Base-by-base conservation (phyloP, 2,888 invertebrate species). In the Ormia ochracea region DNA sequence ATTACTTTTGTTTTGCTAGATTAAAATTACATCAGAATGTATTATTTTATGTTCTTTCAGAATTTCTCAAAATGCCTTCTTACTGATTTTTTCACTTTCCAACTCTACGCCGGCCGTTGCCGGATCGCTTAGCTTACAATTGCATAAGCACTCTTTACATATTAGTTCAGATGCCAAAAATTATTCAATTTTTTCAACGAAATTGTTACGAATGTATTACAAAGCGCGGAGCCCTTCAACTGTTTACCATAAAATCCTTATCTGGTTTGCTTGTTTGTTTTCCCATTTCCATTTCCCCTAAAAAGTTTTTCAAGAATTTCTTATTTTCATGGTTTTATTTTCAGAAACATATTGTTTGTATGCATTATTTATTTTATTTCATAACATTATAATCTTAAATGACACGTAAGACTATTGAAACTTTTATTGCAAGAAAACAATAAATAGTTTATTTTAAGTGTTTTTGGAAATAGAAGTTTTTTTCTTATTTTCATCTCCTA, bases 331-430 rank as follows among this genome's bases (percentile, higher is more conserved):
- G 14, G 58, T 3, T 61, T 68, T 72, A 31, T 61, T 59, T 72
- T 17, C 10, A 12, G 12, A 54, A 66, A 43, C 65, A 66, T 74
- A 66, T 74, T 66, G 56, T 56, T 41, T 19, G 12, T 66, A 14
- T 31, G n/a, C 43, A 1, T 72, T 72, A 59, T 72, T 52, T 72
- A n/a, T 70, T n/a, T 50, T 63, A 36, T 63, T 63, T 52, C 23
- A 66, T 58, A n/a, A n/a, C n/a, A 50, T 38, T 19, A 61, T 28
- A 45, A 75, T 68, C 43, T 61, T 52, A 54, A 75, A 68, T 68
- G 68, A 68, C 54, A 75, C 61, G 50, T 68, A 61, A 68, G 33
- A 21, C 28, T 54, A 68, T 75, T 36, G 61, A 75, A 75, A 68
- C 19, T 75, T 75, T 68, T 61, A 41, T 58, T 43, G 28, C 17